These are phyloP conservation scores for Philonicus albiceps DNA, from an alignment of 2,888 invertebrate species.

Conservation along the genomic window DNA sequence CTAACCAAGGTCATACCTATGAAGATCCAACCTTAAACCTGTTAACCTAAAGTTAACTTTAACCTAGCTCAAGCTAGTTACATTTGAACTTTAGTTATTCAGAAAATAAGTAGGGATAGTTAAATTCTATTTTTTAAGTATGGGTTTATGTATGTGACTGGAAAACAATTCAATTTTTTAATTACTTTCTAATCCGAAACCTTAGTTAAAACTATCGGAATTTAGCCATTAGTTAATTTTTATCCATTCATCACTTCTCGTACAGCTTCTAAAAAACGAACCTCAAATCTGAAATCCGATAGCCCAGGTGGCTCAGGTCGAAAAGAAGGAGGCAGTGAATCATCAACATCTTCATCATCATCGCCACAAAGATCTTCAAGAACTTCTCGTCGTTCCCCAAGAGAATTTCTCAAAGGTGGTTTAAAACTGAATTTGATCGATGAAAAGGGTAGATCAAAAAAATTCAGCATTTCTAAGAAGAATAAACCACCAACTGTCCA, in stretches of 20 bases:
- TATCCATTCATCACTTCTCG: background rate
- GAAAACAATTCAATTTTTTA: no score
- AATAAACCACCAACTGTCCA: slow-evolving; percentile 27
- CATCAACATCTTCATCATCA: slow-evolving; percentile 2
- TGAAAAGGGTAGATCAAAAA: slow-evolving; percentile 47
- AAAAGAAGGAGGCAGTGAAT: background rate
- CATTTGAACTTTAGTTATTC: no score
- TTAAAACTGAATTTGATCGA: slow-evolving; percentile 43
- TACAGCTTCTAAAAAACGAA: background rate
- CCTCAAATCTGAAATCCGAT: no score
- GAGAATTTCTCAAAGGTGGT: background rate
- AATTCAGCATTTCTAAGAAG: slow-evolving; percentile 45
- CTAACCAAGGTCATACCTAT: no score
- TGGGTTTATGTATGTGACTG: no score
- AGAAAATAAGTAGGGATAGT: no score
- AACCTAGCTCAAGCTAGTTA: no score
- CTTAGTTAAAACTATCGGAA: background rate
- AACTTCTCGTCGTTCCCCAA: background rate
- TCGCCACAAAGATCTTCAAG: slow-evolving; percentile 18
- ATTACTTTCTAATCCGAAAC: background rate
- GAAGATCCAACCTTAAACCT: no score
- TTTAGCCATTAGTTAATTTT: background rate
- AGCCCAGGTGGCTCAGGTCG: background rate
- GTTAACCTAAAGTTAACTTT: no score
- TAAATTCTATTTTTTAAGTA: no score